phyloP scores from a whole-genome alignment of 92 coral and sea anemone genomes.

The Phenganax marumi region DNA sequence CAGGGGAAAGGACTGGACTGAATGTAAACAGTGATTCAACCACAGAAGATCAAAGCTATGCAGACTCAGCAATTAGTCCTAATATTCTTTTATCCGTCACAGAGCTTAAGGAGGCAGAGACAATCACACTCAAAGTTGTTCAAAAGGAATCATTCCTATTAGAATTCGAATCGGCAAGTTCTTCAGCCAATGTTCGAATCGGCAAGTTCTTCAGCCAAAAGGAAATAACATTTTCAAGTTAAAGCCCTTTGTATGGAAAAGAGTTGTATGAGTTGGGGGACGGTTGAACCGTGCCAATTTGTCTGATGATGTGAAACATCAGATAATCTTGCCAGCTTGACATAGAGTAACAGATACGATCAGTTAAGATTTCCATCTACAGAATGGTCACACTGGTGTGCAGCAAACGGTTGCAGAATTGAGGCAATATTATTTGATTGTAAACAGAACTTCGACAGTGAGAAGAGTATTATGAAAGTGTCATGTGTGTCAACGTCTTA shows the following conservation, averaged over 20 bases:
- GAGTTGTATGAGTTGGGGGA: constrained; percentile 32
- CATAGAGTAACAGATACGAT: constrained; percentile 56
- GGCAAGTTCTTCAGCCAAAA: no score
- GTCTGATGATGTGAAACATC: constrained; percentile 55
- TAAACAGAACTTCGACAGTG: constrained; percentile 51
- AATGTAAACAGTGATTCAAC: background rate
- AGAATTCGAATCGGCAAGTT: constrained; percentile 5
- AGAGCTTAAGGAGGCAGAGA: constrained; percentile 27
- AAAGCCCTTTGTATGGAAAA: constrained; percentile 50
- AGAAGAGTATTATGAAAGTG: constrained; percentile 53
- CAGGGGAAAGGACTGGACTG: background rate
- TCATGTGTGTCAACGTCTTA: constrained; percentile 53
- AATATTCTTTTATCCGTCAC: background rate
- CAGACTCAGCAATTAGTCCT: background rate
- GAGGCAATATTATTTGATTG: constrained; percentile 58
- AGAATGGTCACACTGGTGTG: constrained; percentile 61
- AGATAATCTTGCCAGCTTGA: constrained; percentile 49
- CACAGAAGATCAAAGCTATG: constrained; percentile 12
- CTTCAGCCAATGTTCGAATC: background rate
- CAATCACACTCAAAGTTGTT: constrained; percentile 48
- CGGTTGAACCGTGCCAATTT: no score
- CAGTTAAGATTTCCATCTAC: constrained; percentile 47
- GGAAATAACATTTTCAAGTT: constrained; percentile 19
- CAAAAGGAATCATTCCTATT: constrained; percentile 41
- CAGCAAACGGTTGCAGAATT: constrained; percentile 58